phyloP scores from a whole-genome alignment of 2,797 vertebrate genomes.

The Taenioides sp. region DNA sequence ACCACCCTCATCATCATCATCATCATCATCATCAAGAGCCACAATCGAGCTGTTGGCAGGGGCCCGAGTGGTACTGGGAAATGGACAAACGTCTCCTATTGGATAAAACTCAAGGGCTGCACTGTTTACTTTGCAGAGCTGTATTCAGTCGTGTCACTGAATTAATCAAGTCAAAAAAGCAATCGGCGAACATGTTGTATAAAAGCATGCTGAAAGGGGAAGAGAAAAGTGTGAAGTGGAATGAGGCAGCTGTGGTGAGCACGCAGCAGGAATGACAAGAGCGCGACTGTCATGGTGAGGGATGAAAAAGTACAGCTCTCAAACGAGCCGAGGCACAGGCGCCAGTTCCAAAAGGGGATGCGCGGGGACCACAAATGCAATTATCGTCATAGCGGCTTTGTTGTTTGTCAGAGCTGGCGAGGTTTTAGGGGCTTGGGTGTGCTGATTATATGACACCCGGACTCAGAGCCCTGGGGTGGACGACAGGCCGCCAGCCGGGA shows the following conservation, averaged over 20 bases:
- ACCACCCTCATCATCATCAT: constrained; percentile 51
- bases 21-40: constrained; percentile 52
- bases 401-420: constrained; percentile 68
- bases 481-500: constrained; percentile 62
- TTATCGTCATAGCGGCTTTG: constrained; percentile 70
- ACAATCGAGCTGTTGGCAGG: constrained; percentile 46
- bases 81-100: constrained; percentile 53
- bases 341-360: constrained; percentile 48
- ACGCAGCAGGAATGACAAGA: constrained; percentile 67
- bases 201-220: constrained; percentile 5
- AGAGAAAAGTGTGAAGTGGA: constrained; percentile 43
- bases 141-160: constrained; percentile 61
- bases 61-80: constrained; percentile 56
- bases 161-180: constrained; percentile 60
- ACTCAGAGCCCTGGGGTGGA: constrained; percentile 64
- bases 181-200: constrained; percentile 56
- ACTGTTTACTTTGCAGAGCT: constrained; percentile 54
- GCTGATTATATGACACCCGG: constrained; percentile 70
- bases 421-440: constrained; percentile 59
- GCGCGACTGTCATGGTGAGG: constrained; percentile 56
- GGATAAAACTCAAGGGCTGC: constrained; percentile 59
- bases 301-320: constrained; percentile 73
- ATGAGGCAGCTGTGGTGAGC: constrained; percentile 39
- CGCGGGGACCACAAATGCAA: constrained; percentile 61
- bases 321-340: constrained; percentile 58